A percentile compares a stretch with the other conserved stretches of the same genome.
Conservation (phyloP, 2,113 vertebrate genomes). For the Boulengeromyrus knoepffleri region DNA sequence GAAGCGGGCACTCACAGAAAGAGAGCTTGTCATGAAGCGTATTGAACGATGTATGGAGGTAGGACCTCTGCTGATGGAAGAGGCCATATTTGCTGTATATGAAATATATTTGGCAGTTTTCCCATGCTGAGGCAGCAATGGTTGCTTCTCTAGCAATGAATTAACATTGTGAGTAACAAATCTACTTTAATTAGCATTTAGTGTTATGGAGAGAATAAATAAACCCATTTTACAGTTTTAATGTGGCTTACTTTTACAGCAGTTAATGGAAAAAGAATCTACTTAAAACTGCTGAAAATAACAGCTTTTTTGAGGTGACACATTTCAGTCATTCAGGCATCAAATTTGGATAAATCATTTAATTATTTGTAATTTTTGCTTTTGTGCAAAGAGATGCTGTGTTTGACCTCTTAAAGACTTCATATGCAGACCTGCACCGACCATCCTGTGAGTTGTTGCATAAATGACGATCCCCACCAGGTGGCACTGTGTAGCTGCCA, state of each 20-base stretch:
- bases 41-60: not conserved
- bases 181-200: not conserved
- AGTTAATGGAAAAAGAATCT: not conserved
- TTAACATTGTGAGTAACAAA: not conserved
- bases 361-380: not conserved
- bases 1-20: not conserved
- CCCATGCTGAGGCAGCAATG: not conserved
- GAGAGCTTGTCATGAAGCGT: not conserved
- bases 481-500: conserved; percentile 48
- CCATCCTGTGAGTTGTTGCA: not conserved
- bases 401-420: not conserved
- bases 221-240: not conserved
- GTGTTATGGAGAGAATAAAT: not conserved
- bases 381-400: not conserved
- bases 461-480: conserved; percentile 35
- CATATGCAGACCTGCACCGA: not conserved
- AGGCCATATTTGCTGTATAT: not conserved
- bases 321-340: not conserved
- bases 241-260: not conserved
- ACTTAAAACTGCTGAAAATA: not conserved
- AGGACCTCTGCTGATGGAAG: not conserved
- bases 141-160: not conserved
- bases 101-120: not conserved
- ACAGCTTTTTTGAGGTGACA: not conserved
- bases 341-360: not conserved